These are phyloP conservation scores for Cheilinus undulatus DNA, from an alignment of 2,113 vertebrate genomes.

Conservation along the genomic window DNA sequence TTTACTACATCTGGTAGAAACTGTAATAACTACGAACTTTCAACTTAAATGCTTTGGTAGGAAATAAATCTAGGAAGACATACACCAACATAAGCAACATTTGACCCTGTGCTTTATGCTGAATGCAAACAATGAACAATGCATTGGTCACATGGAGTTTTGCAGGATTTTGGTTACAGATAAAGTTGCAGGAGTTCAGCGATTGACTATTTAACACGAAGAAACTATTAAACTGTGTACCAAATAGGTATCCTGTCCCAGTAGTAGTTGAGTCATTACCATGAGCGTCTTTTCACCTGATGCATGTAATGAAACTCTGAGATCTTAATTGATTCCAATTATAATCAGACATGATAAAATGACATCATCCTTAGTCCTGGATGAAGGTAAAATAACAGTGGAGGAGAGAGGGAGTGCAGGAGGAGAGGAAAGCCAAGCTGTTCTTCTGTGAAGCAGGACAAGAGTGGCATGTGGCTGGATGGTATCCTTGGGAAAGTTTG, in stretches of 20 bases:
- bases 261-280: too few species aligned
- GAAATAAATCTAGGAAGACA: not conserved
- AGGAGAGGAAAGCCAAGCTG: slow-evolving; percentile 31
- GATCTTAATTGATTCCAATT: not conserved
- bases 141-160: not conserved
- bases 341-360: slow-evolving; percentile 1
- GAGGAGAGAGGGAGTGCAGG: slow-evolving; percentile 17
- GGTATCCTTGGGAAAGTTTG: slow-evolving; percentile 88
- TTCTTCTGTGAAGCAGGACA: slow-evolving; percentile 53
- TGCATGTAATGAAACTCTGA: not conserved
- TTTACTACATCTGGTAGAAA: not conserved
- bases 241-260: too few species aligned
- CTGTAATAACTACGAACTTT: not conserved
- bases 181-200: too few species aligned
- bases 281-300: not conserved
- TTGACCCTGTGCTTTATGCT: too few species aligned
- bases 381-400: slow-evolving; percentile 17
- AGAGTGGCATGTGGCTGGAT: slow-evolving; percentile 79
- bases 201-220: too few species aligned
- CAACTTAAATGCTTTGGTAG: not conserved
- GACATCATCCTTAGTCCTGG: slow-evolving; percentile 3
- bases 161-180: too few species aligned
- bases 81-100: too few species aligned
- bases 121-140: too few species aligned
- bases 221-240: too few species aligned